phyloP scores from a whole-genome alignment of 1,140 invertebrate genomes.

The Drosophila tsacasi region DNA sequence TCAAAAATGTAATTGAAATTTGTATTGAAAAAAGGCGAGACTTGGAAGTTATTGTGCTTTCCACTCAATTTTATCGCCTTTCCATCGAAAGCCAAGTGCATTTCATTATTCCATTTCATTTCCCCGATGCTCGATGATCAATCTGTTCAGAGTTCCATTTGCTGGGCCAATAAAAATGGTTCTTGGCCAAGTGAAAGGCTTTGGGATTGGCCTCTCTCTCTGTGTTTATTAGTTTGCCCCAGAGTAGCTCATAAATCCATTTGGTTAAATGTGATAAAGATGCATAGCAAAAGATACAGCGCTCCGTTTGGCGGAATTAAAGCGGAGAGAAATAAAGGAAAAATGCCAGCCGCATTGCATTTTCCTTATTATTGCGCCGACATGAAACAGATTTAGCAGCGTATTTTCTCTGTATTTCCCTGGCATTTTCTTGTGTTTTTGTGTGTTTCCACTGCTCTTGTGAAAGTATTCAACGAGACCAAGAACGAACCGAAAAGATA shows the following conservation, averaged over 20 bases:
- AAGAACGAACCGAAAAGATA: constrained; percentile 69
- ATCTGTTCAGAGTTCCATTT: constrained; percentile 28
- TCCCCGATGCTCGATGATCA: constrained; percentile 20
- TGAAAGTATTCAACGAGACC: constrained; percentile 65
- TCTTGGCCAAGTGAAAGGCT: constrained; percentile 51
- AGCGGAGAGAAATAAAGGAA: constrained; percentile 29
- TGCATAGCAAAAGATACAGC: constrained; percentile 34
- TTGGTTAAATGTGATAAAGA: constrained; percentile 53
- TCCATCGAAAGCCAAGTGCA: constrained; percentile 17
- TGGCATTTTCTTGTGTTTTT: constrained; percentile 2
- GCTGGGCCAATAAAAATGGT: constrained; percentile 12
- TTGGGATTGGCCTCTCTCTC: constrained; percentile 18
- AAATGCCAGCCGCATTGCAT: constrained; percentile 15
- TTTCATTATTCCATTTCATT: constrained; percentile 29
- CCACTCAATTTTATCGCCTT: constrained; percentile 17
- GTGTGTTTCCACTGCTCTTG: constrained; percentile 29
- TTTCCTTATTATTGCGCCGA: constrained; percentile 29
- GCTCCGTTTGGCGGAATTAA: constrained; percentile 19
- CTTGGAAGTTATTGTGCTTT: background rate
- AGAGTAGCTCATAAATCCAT: constrained; percentile 52
- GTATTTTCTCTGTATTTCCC: constrained; percentile 5
- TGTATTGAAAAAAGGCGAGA: background rate
- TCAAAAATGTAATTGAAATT: background rate
- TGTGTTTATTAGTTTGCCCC: constrained; percentile 31
- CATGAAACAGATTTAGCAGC: constrained; percentile 68